Base-by-base conservation (phyloP, 1,140 invertebrate genomes). In the Mercenaria mercenaria region DNA sequence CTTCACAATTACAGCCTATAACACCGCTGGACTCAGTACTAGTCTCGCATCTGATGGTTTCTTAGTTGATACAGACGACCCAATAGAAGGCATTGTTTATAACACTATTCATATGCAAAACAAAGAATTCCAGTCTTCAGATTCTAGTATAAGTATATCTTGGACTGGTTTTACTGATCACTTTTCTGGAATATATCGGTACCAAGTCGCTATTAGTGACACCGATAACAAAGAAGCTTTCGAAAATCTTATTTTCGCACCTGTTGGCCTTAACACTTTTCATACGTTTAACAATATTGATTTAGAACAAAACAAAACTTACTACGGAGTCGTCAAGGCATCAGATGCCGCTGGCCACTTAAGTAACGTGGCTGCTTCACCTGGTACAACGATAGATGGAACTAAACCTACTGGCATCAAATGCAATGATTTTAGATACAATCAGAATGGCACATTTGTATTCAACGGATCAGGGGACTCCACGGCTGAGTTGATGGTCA, bases 331-430 rank as follows among this genome's bases (percentile, higher is more conserved):
- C 29, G 91, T 89, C 0, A 89, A 89, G 50, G 91, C 90, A 23
- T 67, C 41, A n/a, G 91, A 92, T 61, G 59, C 86, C 29, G 90
- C 90, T 26, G 90, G 91, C 23, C 82, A 86, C 79, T 52, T 39
- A 0, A 91, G 86, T 64, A 41, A 61, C 15, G 64, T 77, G 0
- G 69, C 41, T 0, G 4, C 23, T 37, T 89, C 89, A 0, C 15
- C 47, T n/a, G 64, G 56, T 39, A 82, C 89, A 18, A n/a, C 84
- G 20, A 61, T 92, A 39, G 91, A 92, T 77, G 72, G 56, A 23
- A 86, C 89, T 3, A 76, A 81, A 15, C 91, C 91, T n/a, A 39
- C 39, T n/a, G 89, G 86, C 3, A 41, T 18, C 10, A 72, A 8
- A 37, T 72, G 34, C 23, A 20, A 20, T 1, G 3, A 64, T 8